These are phyloP conservation scores for Pogonomyrmex barbatus DNA, from an alignment of 1,140 invertebrate genomes.

Conservation along the genomic window DNA sequence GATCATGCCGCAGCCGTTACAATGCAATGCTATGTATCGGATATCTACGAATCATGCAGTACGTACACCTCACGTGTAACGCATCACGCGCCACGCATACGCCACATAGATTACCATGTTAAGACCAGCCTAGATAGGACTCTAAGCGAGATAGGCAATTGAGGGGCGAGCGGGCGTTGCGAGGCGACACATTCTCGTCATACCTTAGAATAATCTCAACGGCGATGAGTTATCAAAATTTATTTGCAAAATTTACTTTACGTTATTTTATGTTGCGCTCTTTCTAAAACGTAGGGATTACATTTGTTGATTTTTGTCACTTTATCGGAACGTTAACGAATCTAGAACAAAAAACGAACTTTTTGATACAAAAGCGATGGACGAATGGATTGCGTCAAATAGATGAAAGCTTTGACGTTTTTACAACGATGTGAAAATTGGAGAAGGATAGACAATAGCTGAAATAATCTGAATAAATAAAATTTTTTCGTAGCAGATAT, in stretches of 20 bases:
- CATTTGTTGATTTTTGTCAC: background rate
- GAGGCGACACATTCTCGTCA: constrained; percentile 35
- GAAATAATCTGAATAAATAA: constrained; percentile 1
- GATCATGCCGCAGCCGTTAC: constrained; percentile 55
- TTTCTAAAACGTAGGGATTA: background rate
- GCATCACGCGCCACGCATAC: constrained; percentile 62
- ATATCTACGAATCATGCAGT: constrained; percentile 62
- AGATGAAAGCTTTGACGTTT: background rate
- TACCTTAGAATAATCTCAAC: background rate
- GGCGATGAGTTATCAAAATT: background rate
- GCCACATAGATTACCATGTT: constrained; percentile 56
- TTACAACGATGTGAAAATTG: background rate
- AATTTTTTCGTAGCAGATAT: background rate
- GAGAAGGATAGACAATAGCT: background rate
- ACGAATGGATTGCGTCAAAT: background rate
- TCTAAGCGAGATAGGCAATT: constrained; percentile 5
- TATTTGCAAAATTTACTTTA: background rate
- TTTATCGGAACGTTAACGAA: background rate
- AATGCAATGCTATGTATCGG: constrained; percentile 64
- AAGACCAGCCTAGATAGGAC: constrained; percentile 25
- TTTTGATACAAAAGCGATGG: background rate
- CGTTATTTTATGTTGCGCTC: background rate
- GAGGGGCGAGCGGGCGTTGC: background rate
- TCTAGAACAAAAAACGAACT: background rate
- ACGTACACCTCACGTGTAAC: constrained; percentile 61